phyloP scores from a whole-genome alignment of 2,113 vertebrate genomes.

The Ptilorrhoa leucosticta region DNA sequence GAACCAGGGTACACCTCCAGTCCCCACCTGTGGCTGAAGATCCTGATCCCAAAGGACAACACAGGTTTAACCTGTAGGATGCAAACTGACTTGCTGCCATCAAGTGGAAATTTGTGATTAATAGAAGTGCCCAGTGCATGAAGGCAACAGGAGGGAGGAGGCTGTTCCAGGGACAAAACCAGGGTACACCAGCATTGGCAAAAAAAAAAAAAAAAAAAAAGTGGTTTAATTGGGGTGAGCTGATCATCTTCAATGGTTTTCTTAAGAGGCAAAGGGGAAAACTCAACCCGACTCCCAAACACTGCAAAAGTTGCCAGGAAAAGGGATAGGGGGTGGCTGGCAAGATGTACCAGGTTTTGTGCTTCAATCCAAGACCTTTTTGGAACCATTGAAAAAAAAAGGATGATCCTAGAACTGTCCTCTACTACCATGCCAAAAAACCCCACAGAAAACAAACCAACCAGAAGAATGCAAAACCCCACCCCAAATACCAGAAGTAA shows the following conservation, averaged over 20 bases:
- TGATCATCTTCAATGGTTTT: background rate
- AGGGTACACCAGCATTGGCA: background rate
- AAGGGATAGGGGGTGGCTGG: background rate
- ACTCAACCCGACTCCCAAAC: background rate
- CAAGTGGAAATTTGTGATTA: background rate
- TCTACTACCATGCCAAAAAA: background rate
- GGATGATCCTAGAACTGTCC: background rate
- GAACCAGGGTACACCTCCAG: background rate
- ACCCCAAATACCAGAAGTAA: background rate
- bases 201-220: background rate
- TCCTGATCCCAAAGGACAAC: background rate
- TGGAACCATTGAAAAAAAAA: background rate
- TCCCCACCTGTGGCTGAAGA: background rate
- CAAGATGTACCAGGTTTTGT: background rate
- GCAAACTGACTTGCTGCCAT: background rate
- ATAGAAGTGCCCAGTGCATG: background rate
- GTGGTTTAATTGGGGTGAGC: background rate
- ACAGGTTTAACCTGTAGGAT: background rate
- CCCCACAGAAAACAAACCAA: rapidly evolving
- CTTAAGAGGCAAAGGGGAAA: background rate
- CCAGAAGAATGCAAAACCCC: background rate
- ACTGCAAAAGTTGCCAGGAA: rapidly evolving
- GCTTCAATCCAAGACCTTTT: background rate
- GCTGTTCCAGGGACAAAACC: background rate
- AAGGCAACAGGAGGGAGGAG: background rate